Percentiles rank a stretch among this genome's conserved stretches.
Evolutionary conservation across 2,113 vertebrate genomes (phyloP).

Genomic region (Elephantulus edwardii): DNA sequence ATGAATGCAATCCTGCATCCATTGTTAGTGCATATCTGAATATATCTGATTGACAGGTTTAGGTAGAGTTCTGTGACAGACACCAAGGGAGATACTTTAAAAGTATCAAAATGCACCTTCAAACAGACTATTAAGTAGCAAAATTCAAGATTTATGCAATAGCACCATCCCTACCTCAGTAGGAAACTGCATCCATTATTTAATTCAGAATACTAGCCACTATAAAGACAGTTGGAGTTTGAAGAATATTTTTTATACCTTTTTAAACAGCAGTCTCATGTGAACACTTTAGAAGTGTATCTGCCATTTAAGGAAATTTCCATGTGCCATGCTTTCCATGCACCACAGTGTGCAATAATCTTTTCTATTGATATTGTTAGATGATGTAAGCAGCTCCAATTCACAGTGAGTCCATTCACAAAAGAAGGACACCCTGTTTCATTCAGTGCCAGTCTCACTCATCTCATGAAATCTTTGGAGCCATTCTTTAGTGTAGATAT

Average conservation of each 20-base stretch:
- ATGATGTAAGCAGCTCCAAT: no score
- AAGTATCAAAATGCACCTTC: slow-evolving; percentile 48
- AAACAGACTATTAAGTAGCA: slow-evolving; percentile 23
- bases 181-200: background rate
- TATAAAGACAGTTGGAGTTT: background rate
- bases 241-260: background rate
- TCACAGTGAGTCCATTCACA: no score
- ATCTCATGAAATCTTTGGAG: background rate
- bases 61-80: slow-evolving; percentile 15
- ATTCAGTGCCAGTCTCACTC: no score
- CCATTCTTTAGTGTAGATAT: background rate
- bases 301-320: background rate
- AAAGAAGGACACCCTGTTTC: no score
- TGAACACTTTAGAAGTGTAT: background rate
- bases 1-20: no score
- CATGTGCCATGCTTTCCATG: background rate
- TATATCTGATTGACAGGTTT: slow-evolving; percentile 24
- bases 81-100: background rate
- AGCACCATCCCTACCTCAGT: background rate
- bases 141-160: slow-evolving; percentile 13
- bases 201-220: background rate
- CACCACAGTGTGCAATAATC: no score
- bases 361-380: no score
- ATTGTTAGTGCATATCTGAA: background rate
- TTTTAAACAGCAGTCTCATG: background rate